Conservation (phyloP, 1,140 invertebrate species). For the Manduca sexta region DNA sequence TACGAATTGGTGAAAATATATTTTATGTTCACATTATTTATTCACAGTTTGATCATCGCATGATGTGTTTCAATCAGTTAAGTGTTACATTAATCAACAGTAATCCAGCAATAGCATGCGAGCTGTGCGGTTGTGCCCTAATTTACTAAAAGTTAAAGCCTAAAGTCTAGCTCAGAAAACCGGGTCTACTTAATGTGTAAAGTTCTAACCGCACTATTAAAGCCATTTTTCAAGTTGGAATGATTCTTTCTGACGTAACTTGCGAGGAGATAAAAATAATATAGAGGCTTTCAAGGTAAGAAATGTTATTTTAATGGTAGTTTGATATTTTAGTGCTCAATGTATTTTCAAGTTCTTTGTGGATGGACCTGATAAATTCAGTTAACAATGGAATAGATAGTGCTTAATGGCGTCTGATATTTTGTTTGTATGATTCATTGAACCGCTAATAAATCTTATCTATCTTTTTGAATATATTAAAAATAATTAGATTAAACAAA, state of each 20-base stretch:
- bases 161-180: background rate
- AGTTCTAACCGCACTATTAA: conserved; percentile 2
- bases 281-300: conserved; percentile 1
- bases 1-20: background rate
- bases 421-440: too few species aligned
- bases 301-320: conserved; percentile 3
- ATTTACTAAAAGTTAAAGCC: background rate
- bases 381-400: too few species aligned
- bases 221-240: background rate
- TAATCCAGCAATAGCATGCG: background rate
- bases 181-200: background rate
- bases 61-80: background rate
- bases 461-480: too few species aligned
- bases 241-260: background rate
- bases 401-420: too few species aligned
- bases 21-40: background rate
- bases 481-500: too few species aligned
- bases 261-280: conserved; percentile 3
- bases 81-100: too few species aligned
- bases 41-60: background rate
- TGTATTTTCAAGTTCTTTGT: too few species aligned
- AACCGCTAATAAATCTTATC: too few species aligned
- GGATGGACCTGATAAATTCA: too few species aligned
- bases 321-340: too few species aligned
- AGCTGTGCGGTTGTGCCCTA: background rate